Percentiles rank a stretch among this genome's conserved stretches.
phyloP scores from a whole-genome alignment of 30 jellyfish, hydroid and myxozoan species.

The Nemopilema nomurai region DNA sequence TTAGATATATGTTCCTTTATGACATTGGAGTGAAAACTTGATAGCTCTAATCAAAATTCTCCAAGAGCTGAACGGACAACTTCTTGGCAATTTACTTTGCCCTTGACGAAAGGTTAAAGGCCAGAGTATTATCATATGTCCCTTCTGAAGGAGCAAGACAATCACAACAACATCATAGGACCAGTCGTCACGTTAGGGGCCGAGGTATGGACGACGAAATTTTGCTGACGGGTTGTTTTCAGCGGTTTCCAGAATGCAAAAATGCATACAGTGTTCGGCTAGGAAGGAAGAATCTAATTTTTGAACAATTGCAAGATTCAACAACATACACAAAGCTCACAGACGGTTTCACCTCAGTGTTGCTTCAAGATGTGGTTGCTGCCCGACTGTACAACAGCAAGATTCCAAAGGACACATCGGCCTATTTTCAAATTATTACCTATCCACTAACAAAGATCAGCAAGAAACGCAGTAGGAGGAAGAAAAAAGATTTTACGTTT shows the following conservation, averaged over 20 bases:
- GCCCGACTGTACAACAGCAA: slow-evolving; percentile 71
- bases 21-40: too few species aligned
- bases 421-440: slow-evolving; percentile 60
- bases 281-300: slow-evolving; percentile 65
- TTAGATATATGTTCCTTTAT: too few species aligned
- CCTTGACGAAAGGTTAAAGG: too few species aligned
- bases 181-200: neutral
- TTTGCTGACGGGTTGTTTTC: slow-evolving; percentile 69
- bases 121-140: too few species aligned
- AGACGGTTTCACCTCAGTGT: slow-evolving; percentile 62
- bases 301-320: slow-evolving; percentile 45
- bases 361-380: slow-evolving; percentile 69
- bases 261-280: slow-evolving; percentile 37
- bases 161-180: neutral
- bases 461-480: slow-evolving; percentile 42
- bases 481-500: slow-evolving; percentile 45
- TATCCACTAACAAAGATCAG: slow-evolving; percentile 50
- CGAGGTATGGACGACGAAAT: slow-evolving; percentile 79
- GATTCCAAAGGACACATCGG: slow-evolving; percentile 45
- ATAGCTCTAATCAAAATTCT: too few species aligned
- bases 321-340: slow-evolving; percentile 31
- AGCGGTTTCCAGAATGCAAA: slow-evolving; percentile 69
- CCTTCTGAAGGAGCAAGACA: neutral
- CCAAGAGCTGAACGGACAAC: too few species aligned
- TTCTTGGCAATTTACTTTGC: too few species aligned